Base-by-base conservation (phyloP, 2,113 vertebrate genomes). In the Lophura nycthemera region DNA sequence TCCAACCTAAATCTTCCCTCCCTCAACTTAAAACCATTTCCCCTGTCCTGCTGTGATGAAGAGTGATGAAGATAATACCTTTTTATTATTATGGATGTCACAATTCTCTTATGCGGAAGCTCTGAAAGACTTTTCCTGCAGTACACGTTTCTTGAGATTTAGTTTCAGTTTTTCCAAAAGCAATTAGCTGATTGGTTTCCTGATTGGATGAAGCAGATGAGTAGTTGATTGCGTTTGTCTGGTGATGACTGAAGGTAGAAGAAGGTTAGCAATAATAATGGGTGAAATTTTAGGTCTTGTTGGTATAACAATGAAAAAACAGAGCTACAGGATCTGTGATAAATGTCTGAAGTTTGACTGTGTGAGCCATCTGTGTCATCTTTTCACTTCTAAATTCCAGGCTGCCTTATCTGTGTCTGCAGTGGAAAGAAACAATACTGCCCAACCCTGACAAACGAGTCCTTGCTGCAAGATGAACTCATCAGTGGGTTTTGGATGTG, bases 151-250 rank as follows among this genome's bases (percentile, higher is more conserved):
- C 84, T 87, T 56, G 83, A 83, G 71, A 70, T 63, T 6, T 63
- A 86, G 61, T 50, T 74, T 59, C 56, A 63, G 20, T 66, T 95
- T 88, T 78, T 86, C 64, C 27, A 22, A 72, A 36, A 85, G 50
- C 47, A 94, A 56, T 90, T 92, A 79, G 47, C 84, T 88, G 86
- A 93, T 95, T 43, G 30, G 81, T 74, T 81, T 84, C 80, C 77
- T 70, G 75, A 84, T 88, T 67, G 57, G 50, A 18, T 76, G 70
- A 82, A 92, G 83, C 29, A 29, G 40, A 42, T 40, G 59, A 90
- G 38, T 47, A 25, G 80, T 24, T 94, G 77, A 59, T 81, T 73
- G 50, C 85, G 77, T 78, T 83, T 69, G 30, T 47, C 71, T 2
- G 0, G 56, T 76, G 71, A 48, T 77, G 77, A 60, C 47, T 82